Percentiles rank a stretch among this genome's conserved stretches.
These are phyloP conservation scores for Eupithecia subumbrata DNA, from an alignment of 2,888 invertebrate species.

Conservation along the genomic window DNA sequence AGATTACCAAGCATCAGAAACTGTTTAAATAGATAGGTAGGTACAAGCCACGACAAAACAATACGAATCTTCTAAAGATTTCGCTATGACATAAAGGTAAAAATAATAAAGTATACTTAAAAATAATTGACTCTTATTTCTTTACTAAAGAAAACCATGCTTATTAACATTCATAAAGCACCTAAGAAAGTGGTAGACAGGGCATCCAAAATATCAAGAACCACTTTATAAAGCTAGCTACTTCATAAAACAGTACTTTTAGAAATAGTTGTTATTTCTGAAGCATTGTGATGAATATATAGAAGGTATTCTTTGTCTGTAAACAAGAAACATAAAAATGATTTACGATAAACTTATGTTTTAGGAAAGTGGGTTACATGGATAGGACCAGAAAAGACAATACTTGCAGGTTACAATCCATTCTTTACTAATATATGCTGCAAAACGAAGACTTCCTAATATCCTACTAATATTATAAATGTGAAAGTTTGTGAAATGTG, in stretches of 20 bases:
- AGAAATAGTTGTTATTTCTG: conserved; percentile 20
- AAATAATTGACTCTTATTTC: not conserved
- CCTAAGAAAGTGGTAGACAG: not conserved
- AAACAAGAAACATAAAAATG: conserved; percentile 8
- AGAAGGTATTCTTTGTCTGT: conserved; percentile 24
- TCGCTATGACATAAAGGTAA: not conserved
- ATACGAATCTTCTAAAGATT: not conserved
- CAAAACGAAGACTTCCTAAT: not conserved
- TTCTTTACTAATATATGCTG: not conserved
- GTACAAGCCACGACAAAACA: too few species aligned
- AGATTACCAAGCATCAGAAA: too few species aligned
- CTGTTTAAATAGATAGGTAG: too few species aligned
- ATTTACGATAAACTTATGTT: conserved; percentile 13
- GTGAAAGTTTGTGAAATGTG: too few species aligned
- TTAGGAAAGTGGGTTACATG: conserved; percentile 19
- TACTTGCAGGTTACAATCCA: not conserved
- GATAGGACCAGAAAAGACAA: not conserved
- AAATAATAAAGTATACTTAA: not conserved
- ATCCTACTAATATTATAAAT: too few species aligned
- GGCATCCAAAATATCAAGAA: conserved; percentile 14
- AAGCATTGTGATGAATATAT: conserved; percentile 24
- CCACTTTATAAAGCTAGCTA: not conserved
- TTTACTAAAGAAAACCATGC: not conserved
- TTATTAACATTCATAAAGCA: not conserved
- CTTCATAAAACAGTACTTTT: not conserved